Conservation (phyloP, 1,140 invertebrate genomes). For the Sitobion miscanthi region DNA sequence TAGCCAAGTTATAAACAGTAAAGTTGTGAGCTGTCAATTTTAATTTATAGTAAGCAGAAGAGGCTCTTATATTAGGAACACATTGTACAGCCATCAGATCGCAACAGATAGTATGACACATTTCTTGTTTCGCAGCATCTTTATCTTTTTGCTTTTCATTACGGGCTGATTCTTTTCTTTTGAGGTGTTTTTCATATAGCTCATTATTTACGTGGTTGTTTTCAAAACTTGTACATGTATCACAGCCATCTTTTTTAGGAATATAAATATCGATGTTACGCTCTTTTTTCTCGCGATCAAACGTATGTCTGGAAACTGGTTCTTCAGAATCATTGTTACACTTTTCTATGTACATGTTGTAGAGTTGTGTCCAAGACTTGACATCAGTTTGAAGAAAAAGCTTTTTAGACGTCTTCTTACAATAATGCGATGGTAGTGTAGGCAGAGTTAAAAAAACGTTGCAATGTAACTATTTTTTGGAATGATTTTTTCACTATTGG, state of each 20-base stretch:
- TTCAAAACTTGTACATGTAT: conserved; percentile 18
- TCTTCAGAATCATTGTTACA: not conserved
- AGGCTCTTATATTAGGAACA: not conserved
- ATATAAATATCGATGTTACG: conserved; percentile 1
- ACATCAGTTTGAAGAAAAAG: conserved; percentile 12
- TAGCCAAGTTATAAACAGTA: not conserved
- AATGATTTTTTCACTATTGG: not conserved
- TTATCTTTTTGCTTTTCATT: conserved; percentile 28
- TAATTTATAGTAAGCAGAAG: not conserved
- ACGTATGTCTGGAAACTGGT: not conserved
- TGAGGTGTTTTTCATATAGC: not conserved
- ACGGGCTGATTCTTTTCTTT: not conserved
- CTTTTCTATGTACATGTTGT: not conserved
- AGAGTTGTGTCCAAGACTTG: conserved; percentile 9
- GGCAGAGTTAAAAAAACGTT: not conserved
- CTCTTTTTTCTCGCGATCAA: not conserved
- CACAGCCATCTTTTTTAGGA: conserved; percentile 20
- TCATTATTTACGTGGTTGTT: not conserved
- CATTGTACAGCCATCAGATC: not conserved
- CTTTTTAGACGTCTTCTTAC: not conserved
- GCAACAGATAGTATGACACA: not conserved
- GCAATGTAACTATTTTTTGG: not conserved
- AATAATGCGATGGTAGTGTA: not conserved
- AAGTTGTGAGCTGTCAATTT: conserved; percentile 18
- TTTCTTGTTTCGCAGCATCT: not conserved